Conservation (phyloP, 2,888 invertebrate species). For the Lithophane semibrunnea region DNA sequence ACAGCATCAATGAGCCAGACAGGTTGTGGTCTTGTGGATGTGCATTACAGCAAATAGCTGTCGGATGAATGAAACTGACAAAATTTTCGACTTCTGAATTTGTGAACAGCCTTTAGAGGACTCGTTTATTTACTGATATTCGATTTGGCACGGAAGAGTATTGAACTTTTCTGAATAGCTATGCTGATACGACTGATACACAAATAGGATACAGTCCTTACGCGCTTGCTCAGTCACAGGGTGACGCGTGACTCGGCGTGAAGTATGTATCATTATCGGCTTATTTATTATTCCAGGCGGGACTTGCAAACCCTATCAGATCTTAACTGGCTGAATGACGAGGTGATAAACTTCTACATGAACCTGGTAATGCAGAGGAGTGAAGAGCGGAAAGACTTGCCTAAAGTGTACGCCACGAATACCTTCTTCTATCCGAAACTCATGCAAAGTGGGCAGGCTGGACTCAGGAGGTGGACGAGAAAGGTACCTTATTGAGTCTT, state of each 20-base stretch:
- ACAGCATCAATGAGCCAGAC: neutral
- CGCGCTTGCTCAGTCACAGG: neutral
- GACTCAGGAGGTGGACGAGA: constrained; percentile 97
- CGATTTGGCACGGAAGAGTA: neutral
- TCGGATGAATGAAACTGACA: neutral
- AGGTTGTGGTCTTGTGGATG: neutral
- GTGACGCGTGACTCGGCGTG: too few species aligned
- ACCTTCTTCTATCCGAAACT: constrained; percentile 98
- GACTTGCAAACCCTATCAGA: constrained; percentile 96
- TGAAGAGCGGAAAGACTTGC: constrained; percentile 90
- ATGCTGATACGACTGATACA: neutral
- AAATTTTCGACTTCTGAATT: neutral
- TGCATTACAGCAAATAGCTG: neutral
- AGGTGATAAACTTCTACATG: constrained; percentile 99
- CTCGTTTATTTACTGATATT: neutral
- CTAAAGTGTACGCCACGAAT: constrained; percentile 96
- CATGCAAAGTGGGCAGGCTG: constrained; percentile 93
- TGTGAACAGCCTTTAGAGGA: neutral
- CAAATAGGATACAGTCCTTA: neutral
- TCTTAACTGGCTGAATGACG: constrained; percentile 98
- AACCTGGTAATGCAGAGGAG: constrained; percentile 96
- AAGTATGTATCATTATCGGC: neutral
- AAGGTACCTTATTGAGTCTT: constrained; percentile 87
- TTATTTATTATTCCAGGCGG: constrained; percentile 83
- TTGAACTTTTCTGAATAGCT: neutral